Percentiles rank a stretch among this genome's conserved stretches.
phyloP scores from a whole-genome alignment of 1,140 invertebrate species.

The Ceratoteleas bidentatus region DNA sequence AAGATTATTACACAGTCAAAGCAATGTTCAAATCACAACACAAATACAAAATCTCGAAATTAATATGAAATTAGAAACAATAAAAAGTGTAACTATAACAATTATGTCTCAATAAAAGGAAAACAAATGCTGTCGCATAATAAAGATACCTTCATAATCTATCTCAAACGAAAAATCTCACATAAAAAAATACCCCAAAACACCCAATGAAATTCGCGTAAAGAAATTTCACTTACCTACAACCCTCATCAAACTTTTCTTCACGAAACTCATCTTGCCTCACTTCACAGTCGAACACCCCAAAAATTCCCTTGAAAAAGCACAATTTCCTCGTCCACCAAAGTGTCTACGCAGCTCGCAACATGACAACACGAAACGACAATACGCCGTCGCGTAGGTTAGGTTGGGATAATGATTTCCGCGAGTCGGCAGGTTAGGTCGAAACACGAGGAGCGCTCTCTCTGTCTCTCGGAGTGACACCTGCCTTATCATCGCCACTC shows the following conservation, averaged over 20 bases:
- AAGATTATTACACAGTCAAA: too few relatives aligned
- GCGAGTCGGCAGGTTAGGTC: conserved; percentile 47
- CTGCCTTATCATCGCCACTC: conserved; percentile 19
- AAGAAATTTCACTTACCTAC: conserved; percentile 55
- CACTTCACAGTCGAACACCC: neutral
- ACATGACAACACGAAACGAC: conserved; percentile 39
- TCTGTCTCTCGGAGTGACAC: neutral
- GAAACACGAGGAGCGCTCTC: conserved; percentile 32
- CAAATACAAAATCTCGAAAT: too few relatives aligned
- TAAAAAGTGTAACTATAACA: too few relatives aligned
- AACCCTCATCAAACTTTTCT: conserved; percentile 16
- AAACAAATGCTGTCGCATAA: too few relatives aligned
- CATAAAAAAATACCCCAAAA: too few relatives aligned
- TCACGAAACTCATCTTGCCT: conserved; percentile 21
- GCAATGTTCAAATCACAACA: too few relatives aligned
- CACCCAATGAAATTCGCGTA: neutral
- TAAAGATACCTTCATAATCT: too few relatives aligned
- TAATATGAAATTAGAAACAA: too few relatives aligned
- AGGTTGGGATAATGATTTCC: conserved; percentile 38
- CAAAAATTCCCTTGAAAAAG: neutral
- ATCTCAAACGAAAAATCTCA: too few relatives aligned
- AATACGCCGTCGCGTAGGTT: conserved; percentile 23
- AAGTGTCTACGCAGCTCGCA: neutral
- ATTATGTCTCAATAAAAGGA: too few relatives aligned
- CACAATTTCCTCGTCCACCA: neutral